These are phyloP conservation scores for Nezara viridula DNA, from an alignment of 2,888 invertebrate genomes.

Conservation along the genomic window DNA sequence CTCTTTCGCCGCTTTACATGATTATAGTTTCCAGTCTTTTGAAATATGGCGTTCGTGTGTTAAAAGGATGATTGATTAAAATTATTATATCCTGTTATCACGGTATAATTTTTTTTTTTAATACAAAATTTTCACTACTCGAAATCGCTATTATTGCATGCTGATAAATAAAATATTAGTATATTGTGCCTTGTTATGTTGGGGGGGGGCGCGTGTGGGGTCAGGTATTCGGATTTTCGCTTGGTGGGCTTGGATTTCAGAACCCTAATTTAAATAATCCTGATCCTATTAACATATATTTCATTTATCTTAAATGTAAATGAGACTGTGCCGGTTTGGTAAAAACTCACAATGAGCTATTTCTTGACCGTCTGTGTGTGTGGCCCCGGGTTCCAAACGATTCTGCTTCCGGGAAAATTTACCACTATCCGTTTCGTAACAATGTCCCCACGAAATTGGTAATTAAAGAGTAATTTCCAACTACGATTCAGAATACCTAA, in stretches of 20 bases:
- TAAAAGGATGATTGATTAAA: not conserved
- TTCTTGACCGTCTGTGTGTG: not conserved
- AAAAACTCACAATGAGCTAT: conserved; percentile 8
- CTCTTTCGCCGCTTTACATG: conserved; percentile 6
- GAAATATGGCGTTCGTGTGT: conserved; percentile 10
- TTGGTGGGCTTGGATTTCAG: conserved; percentile 1
- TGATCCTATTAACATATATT: conserved; percentile 35
- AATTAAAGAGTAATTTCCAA: conserved; percentile 13
- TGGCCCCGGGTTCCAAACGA: not conserved
- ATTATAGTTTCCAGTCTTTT: conserved; percentile 1
- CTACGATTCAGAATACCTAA: not conserved
- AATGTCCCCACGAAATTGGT: not conserved
- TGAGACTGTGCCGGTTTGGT: conserved; percentile 11
- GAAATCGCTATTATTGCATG: not conserved
- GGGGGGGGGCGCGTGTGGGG: not conserved
- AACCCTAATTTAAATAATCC: conserved; percentile 32
- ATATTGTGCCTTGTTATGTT: not conserved
- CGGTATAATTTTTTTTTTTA: not conserved
- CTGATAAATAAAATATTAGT: not conserved
- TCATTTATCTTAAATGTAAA: conserved; percentile 32
- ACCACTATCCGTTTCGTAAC: not conserved
- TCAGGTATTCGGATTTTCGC: not conserved
- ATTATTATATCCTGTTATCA: not conserved
- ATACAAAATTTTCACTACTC: not conserved
- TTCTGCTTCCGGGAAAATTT: not conserved